phyloP scores from a whole-genome alignment of 2,797 vertebrate species.

The Hippocampus kuda region DNA sequence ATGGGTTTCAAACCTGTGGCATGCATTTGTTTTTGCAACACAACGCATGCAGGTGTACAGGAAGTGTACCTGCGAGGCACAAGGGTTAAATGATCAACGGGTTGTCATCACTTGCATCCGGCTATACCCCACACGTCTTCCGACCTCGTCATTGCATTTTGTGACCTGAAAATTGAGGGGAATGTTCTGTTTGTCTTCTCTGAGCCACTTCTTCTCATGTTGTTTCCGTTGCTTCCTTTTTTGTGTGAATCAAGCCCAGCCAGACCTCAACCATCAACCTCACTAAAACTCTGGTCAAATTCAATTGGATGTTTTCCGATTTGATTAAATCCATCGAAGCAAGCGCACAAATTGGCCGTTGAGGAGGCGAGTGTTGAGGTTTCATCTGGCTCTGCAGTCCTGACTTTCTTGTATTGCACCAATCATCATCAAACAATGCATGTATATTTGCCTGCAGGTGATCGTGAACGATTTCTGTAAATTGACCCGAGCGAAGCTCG shows the following conservation, averaged over 20 bases:
- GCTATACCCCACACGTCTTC: neutral
- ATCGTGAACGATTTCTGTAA: neutral
- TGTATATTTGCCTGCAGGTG: slow-evolving; percentile 40
- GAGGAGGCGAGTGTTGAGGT: slow-evolving; percentile 12
- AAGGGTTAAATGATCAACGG: neutral
- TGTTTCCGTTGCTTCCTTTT: slow-evolving; percentile 8
- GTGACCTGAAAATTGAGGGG: neutral
- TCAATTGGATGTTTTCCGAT: neutral
- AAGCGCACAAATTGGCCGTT: neutral
- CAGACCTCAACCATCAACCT: slow-evolving; percentile 19
- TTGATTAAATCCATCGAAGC: neutral
- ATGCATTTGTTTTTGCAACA: too few relatives aligned
- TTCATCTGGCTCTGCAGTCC: slow-evolving; percentile 33
- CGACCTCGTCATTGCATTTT: neutral
- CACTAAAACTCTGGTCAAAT: neutral
- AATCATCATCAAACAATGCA: slow-evolving; percentile 49
- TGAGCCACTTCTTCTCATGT: slow-evolving; percentile 17
- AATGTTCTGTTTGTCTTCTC: slow-evolving; percentile 30
- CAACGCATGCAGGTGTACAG: too few relatives aligned
- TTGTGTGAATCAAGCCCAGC: slow-evolving; percentile 21
- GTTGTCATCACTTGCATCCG: neutral
- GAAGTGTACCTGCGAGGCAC: too few relatives aligned
- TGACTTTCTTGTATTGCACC: slow-evolving; percentile 28
- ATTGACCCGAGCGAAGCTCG: neutral
- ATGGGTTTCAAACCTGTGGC: too few relatives aligned